Conservation (phyloP, 2,113 vertebrate species). For the Castor canadensis region DNA sequence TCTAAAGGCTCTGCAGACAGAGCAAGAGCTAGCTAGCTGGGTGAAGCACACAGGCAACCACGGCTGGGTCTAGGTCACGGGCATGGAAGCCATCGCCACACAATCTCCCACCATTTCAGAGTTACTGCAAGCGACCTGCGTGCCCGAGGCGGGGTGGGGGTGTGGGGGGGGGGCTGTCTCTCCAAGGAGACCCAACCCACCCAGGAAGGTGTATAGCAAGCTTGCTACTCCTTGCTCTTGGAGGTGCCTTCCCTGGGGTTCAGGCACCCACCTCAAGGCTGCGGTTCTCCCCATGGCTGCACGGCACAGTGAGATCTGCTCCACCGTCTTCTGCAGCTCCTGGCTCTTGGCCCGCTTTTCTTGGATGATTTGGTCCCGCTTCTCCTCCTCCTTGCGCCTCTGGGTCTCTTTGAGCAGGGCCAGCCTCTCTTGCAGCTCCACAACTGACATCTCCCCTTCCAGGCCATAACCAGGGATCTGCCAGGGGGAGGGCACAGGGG, state of each 20-base stretch:
- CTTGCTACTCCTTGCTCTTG: neutral
- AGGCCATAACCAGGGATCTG: conserved; percentile 91
- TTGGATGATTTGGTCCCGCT: conserved; percentile 87
- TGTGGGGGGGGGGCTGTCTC: neutral
- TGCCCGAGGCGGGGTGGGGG: no score
- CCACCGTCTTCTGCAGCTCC: conserved; percentile 86
- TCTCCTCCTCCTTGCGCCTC: conserved; percentile 85
- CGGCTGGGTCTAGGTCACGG: neutral
- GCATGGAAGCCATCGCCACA: neutral
- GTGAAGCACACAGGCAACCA: neutral
- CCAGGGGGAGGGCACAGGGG: neutral
- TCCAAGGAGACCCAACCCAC: neutral
- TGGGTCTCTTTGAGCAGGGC: conserved; percentile 85
- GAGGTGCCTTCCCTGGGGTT: rapidly evolving
- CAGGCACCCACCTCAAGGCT: conserved; percentile 86
- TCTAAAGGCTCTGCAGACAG: neutral
- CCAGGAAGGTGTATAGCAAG: neutral
- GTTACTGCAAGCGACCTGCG: neutral
- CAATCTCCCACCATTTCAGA: neutral
- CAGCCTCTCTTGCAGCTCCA: conserved; percentile 91
- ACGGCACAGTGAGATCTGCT: conserved; percentile 87
- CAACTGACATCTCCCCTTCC: conserved; percentile 94
- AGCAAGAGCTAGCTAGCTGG: neutral
- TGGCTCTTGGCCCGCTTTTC: conserved; percentile 88
- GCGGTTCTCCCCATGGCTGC: conserved; percentile 84